These are phyloP conservation scores for Drosophila subobscura DNA, from an alignment of 1,140 invertebrate genomes.

Conservation along the genomic window DNA sequence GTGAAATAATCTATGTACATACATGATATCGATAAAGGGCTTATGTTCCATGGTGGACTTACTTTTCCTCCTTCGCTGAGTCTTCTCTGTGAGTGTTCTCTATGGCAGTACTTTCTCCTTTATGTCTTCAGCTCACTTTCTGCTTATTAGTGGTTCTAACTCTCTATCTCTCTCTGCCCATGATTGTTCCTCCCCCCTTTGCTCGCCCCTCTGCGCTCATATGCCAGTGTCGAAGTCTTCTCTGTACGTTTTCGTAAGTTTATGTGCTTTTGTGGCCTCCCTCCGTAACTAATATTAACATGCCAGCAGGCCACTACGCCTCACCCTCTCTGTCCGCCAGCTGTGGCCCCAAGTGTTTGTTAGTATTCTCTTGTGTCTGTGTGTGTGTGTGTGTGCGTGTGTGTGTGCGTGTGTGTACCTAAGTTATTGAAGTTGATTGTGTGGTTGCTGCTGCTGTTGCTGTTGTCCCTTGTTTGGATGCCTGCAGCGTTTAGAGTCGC, in stretches of 20 bases:
- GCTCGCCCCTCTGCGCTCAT: background rate
- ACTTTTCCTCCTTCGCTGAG: too few species aligned
- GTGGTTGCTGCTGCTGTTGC: constrained; percentile 17
- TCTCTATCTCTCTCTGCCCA: background rate
- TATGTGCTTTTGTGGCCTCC: constrained; percentile 25
- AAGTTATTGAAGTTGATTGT: constrained; percentile 72
- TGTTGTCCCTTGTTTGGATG: constrained; percentile 42
- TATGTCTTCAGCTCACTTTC: too few species aligned
- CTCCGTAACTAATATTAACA: constrained; percentile 62
- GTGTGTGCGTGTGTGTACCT: constrained; percentile 34
- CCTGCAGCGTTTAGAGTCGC: constrained; percentile 21
- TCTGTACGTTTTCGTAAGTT: constrained; percentile 3
- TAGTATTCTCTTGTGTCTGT: background rate
- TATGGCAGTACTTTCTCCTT: too few species aligned
- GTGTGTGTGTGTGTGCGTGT: constrained; percentile 26
- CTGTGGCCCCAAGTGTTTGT: background rate
- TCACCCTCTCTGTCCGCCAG: background rate
- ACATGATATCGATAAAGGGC: too few species aligned
- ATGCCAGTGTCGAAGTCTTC: background rate
- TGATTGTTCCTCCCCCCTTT: background rate
- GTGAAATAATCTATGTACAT: too few species aligned
- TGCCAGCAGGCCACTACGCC: constrained; percentile 41
- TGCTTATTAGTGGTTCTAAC: background rate
- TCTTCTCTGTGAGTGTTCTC: too few species aligned
- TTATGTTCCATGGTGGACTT: too few species aligned